These are phyloP conservation scores for Zoanthus sociatus DNA, from an alignment of 92 coral and sea anemone species.

Conservation along the genomic window DNA sequence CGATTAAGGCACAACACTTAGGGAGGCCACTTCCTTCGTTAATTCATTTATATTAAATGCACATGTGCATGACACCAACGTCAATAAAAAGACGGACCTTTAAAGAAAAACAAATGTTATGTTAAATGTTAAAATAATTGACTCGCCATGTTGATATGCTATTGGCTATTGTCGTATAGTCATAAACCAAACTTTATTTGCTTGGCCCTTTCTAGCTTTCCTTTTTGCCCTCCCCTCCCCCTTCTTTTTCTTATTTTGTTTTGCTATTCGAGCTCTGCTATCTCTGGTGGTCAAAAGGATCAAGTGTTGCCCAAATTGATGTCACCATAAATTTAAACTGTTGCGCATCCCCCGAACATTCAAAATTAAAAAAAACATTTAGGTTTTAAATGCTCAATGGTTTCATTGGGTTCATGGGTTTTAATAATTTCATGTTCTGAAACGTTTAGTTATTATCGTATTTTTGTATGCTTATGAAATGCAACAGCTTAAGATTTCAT, in stretches of 20 bases:
- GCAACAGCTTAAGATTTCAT: background rate
- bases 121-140: background rate
- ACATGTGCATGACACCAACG: conserved; percentile 44
- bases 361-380: background rate
- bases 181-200: background rate
- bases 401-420: background rate
- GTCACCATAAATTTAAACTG: background rate
- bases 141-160: background rate
- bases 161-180: background rate
- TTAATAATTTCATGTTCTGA: background rate
- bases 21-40: too few relatives aligned
- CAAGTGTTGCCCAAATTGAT: background rate
- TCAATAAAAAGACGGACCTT: conserved; percentile 23
- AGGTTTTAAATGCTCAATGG: background rate
- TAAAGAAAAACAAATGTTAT: background rate
- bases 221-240: background rate
- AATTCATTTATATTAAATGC: conserved; percentile 42
- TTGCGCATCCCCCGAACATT: background rate
- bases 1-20: too few relatives aligned
- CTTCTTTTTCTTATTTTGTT: too few relatives aligned
- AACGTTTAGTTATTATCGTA: background rate
- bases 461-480: background rate
- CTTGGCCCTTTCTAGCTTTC: background rate
- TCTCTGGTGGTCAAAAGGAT: background rate
- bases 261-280: background rate